Evolutionary conservation across 1,140 invertebrate species (phyloP), one percentile per base, ranked within the genome.

Genomic region (Oreohelix idahoensis): DNA sequence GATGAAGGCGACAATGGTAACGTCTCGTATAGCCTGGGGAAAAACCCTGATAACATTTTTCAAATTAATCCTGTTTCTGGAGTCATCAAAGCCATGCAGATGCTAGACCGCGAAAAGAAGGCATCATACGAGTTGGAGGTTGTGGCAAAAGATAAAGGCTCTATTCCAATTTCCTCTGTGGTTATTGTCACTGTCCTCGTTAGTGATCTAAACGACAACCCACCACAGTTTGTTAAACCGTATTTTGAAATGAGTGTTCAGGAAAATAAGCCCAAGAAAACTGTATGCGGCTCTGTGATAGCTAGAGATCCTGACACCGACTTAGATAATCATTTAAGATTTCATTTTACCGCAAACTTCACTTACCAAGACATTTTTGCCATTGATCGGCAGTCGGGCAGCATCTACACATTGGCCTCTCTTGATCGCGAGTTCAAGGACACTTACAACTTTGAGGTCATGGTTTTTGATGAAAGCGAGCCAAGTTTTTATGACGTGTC

Each of bases 381-480:
- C 87, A 97, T 98, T 74, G 96, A 96, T 70, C 96, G 97, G 92
- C 96, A 98, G 89, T 95, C 96, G 0, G 98, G 97, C 0, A 94
- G 96, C 5, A 84, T 91, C 49, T 84, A 81, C 39, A 84, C 86
- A 36, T 95, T 95, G 83, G 94, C 93, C 26, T 93, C 94, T 88
- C 93, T 99, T 73, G 97, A 98, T 92, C 94, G 97, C 84, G 97
- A 99, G 94, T 97, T 98, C 94, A 95, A 95, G 71, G 95, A 95
- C 15, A 91, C 94, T 53, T 98, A 97, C 92, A 95, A 95, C 89
- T 95, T 99, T 83, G 93, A 95, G 82, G 95, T 99, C 0, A 94
- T 97, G n/a, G 98, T 97, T 0, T 96, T 95, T 91, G 98, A 99
- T 93, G 96, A 97, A 93, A 97, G 97, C 26, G 95, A 94, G 85